Conservation (phyloP, 2,113 vertebrate genomes). For the Myiozetetes cayanensis region DNA sequence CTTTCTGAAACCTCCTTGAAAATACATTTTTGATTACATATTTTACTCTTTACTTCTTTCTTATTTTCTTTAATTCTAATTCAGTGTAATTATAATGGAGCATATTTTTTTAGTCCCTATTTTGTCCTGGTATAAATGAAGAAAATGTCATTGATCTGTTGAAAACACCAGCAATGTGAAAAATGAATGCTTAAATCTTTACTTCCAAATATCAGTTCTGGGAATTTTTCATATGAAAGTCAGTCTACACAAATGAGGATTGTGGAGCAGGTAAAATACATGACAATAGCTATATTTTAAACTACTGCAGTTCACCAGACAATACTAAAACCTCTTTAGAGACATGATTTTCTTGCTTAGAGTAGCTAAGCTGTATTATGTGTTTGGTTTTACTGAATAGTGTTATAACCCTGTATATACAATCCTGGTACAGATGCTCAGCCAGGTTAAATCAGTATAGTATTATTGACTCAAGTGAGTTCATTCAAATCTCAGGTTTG, state of each 20-base stretch:
- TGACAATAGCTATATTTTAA: background rate
- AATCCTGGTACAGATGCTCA: background rate
- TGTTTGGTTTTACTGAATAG: background rate
- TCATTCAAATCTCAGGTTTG: background rate
- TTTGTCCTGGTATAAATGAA: background rate
- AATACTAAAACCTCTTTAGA: background rate
- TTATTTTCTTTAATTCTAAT: background rate
- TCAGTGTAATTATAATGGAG: background rate
- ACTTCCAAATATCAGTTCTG: background rate
- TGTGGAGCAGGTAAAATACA: background rate
- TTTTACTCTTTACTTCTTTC: background rate
- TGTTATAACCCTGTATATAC: background rate
- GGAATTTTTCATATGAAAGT: background rate
- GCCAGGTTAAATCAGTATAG: background rate
- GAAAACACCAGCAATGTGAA: background rate
- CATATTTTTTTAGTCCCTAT: accelerated
- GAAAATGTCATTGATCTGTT: background rate
- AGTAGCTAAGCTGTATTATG: background rate
- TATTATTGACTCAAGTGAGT: slow-evolving; percentile 5
- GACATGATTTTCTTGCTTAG: background rate
- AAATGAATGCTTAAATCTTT: background rate
- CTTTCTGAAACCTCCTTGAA: background rate
- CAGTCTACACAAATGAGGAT: background rate
- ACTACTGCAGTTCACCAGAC: background rate
- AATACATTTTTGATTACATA: accelerated